Conservation (phyloP, 2,113 vertebrate genomes). For the Hepsetus odoe region DNA sequence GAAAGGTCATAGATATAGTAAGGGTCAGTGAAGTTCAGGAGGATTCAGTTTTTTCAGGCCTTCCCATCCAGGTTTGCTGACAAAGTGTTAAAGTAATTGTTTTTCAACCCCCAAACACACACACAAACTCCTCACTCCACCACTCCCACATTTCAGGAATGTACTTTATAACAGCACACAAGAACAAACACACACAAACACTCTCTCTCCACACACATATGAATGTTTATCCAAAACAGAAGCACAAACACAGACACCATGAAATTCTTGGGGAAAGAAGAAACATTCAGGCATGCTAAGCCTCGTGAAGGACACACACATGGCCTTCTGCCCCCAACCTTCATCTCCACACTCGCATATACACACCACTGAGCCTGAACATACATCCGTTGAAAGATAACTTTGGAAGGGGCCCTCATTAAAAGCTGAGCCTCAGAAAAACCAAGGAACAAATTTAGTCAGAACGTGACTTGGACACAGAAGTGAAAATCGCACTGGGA, state of each 20-base stretch:
- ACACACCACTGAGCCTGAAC: not conserved
- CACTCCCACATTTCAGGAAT: slow-evolving; percentile 37
- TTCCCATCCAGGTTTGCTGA: slow-evolving; percentile 43
- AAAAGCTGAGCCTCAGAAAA: not conserved
- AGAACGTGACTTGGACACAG: not conserved
- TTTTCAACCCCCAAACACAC: not conserved
- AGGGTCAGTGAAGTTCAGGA: slow-evolving; percentile 1
- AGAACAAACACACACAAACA: slow-evolving; percentile 17
- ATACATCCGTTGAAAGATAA: slow-evolving; percentile 1
- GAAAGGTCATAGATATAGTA: not conserved
- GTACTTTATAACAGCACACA: slow-evolving; percentile 26
- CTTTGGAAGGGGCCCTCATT: not conserved
- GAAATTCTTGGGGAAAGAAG: slow-evolving; percentile 45
- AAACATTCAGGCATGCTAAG: slow-evolving; percentile 52
- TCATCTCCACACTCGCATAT: not conserved
- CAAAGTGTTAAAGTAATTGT: slow-evolving; percentile 1
- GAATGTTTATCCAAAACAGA: not conserved
- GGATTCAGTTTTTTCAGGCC: slow-evolving; percentile 9
- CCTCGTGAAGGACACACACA: slow-evolving; percentile 30
- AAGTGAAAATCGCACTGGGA: too few relatives aligned
- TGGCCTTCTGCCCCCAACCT: slow-evolving; percentile 5
- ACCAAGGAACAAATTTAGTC: too few relatives aligned
- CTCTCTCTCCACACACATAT: slow-evolving; percentile 10
- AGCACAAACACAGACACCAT: slow-evolving; percentile 21
- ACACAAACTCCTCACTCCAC: too few relatives aligned